Base-by-base conservation (phyloP, 2,797 vertebrate species). In the Molossus molossus region DNA sequence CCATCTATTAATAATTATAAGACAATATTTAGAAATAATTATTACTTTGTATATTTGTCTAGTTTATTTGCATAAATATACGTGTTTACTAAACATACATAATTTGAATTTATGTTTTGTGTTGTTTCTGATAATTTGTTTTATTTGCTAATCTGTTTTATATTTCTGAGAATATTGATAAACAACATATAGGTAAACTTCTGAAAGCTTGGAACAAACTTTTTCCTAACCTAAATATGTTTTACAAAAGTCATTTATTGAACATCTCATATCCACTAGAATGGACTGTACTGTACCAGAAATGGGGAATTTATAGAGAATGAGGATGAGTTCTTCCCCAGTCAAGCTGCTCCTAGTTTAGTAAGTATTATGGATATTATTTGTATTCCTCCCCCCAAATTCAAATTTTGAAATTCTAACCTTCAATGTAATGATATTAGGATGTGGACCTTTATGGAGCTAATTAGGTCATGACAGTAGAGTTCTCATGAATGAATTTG, bases 141-240 rank as follows among this genome's bases (percentile, higher is more conserved):
- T 48, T 89, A 25, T 77, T 62, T 21, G 7, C 4, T 73, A 67
- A 67, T 40, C 10, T 55, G 6, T 64, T 92, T 87, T 69, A 75
- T 81, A 50, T 77, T 88, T 93, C 65, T 94, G 15, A 37, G 13
- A 85, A 27, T 88, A 93, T 11, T 77, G 55, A 67, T 84, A 23
- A 73, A 27, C 1, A 82, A 65, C 25, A 18, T 45, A 29, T 23
- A 64, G 14, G 23, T 91, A 79, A 77, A 79, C 1, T 67, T 95
- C 81, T 87, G 55, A 84, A 95, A 94, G 10, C 4, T 75, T 84
- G 58, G 11, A 62, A 67, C 6, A 91, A 48, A 33, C 1, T 92
- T 82, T 91, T 57, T 9, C 5, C 20, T 86, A 86, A 89, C 65
- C 18, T 87, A 64, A 1, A 73, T 91, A 67, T 60, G 2, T 7